A percentile compares a stretch with the other conserved stretches of the same genome.
Conservation (phyloP, 2,797 vertebrate genomes). For the Huso huso region DNA sequence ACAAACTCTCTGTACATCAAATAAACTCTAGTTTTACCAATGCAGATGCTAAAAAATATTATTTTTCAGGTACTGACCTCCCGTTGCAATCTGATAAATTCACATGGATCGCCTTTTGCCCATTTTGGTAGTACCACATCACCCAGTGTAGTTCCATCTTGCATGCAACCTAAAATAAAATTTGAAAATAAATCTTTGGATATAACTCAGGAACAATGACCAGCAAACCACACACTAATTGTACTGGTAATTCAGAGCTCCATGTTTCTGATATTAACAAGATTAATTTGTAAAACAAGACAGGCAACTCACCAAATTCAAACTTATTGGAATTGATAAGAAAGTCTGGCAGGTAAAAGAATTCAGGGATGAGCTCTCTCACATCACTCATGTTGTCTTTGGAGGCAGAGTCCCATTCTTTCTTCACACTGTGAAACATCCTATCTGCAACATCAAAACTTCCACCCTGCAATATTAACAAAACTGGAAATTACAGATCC, state of each 20-base stretch:
- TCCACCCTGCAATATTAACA: conserved; percentile 53
- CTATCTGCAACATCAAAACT: conserved; percentile 84
- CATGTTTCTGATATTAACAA: not conserved
- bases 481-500: too few species aligned
- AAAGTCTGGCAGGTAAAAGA: conserved; percentile 91
- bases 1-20: too few species aligned
- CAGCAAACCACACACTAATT: not conserved
- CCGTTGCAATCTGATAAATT: conserved; percentile 85
- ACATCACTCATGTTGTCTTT: conserved; percentile 91
- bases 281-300: not conserved
- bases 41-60: too few species aligned
- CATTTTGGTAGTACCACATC: conserved; percentile 87
- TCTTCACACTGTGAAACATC: conserved; percentile 85
- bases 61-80: conserved; percentile 63
- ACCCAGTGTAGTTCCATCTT: conserved; percentile 79
- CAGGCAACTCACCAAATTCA: conserved; percentile 67
- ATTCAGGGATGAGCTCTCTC: conserved; percentile 86
- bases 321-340: conserved; percentile 79
- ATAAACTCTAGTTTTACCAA: too few species aligned
- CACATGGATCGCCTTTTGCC: conserved; percentile 82
- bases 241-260: too few species aligned
- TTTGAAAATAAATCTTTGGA: too few species aligned
- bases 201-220: not conserved
- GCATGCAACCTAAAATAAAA: conserved; percentile 71
- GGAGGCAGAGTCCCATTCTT: conserved; percentile 84